Base-by-base conservation (phyloP, 2,113 vertebrate species). In the Gambusia affinis region DNA sequence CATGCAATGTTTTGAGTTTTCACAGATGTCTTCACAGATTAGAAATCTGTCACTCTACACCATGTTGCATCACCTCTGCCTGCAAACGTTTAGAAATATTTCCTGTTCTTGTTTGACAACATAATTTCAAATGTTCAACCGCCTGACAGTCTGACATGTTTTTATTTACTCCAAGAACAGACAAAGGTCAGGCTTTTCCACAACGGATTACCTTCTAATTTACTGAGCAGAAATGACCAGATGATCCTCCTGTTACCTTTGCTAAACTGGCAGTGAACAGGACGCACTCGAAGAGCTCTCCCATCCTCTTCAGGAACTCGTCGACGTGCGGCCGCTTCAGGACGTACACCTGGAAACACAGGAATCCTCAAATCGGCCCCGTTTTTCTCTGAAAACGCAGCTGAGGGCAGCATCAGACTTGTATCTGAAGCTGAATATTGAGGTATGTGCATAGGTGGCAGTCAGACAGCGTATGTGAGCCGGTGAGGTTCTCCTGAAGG, bases 181-280 rank as follows among this genome's bases (percentile, higher is more conserved):
- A 7, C 1, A 15, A 47, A 6, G 51, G 22, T 54, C 47, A 51
- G 19, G 5, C 47, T 22, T 51, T 51, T 22, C 51, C 22, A 24
- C 51, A 10, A 22, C 47, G 39, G 12, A 42, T 42, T 4, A 19
- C 4, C 44, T 47, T 19, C 15, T 17, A 47, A 47, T 47, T 44
- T 47, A 47, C 15, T 47, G 44, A 2, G 2, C 44, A 7, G 44
- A 47, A 47, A 6, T 5, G 14, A 14, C 19, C 17, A n/a, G 24
- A 54, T 54, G 0, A 1, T 54, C 22, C 42, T 44, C 14, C 14
- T 7, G 17, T 47, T 47, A 99, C 98, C 97, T 99, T 99, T 89
- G 98, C 97, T 84, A 99, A 94, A 86, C 98, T 99, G 83, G 98
- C 98, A 0, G 98, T 99, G 95, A 99, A 99, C 31, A 99, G 95